A percentile compares a stretch with the other conserved stretches of the same genome.
These are phyloP conservation scores for Semaprochilodus insignis DNA, from an alignment of 2,797 vertebrate genomes.

Conservation along the genomic window DNA sequence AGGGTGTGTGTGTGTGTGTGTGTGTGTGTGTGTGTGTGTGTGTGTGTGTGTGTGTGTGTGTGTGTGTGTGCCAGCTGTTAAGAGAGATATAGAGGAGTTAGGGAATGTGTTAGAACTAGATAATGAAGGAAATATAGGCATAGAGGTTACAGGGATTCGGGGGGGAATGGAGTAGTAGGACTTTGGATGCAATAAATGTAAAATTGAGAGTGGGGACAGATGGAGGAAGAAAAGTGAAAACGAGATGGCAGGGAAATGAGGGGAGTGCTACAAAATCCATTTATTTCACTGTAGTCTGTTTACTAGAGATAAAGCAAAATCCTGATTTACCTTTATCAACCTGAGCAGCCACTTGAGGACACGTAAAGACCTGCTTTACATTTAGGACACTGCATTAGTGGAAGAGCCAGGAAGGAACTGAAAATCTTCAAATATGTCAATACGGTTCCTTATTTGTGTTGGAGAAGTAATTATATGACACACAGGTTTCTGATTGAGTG, in stretches of 20 bases:
- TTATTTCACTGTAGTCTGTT: conserved; percentile 20
- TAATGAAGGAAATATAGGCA: conserved; percentile 20
- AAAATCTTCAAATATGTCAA: conserved; percentile 16
- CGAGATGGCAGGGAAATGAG: not conserved
- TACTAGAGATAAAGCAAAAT: conserved; percentile 5
- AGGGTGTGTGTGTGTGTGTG: not conserved
- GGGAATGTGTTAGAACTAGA: conserved; percentile 18
- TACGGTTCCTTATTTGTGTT: not conserved
- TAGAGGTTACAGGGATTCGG: not conserved
- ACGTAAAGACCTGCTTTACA: not conserved
- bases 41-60: conserved; percentile 1
- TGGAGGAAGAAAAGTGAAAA: not conserved
- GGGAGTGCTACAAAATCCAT: not conserved
- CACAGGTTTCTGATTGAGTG: not conserved
- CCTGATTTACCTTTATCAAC: conserved; percentile 26
- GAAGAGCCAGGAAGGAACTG: not conserved
- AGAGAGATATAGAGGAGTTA: conserved; percentile 3
- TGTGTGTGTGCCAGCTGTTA: conserved; percentile 10
- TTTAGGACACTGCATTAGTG: not conserved
- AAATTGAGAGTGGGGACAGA: not conserved
- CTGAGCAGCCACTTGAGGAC: not conserved
- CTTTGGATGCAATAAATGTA: not conserved
- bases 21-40: not conserved
- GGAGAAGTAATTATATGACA: not conserved
- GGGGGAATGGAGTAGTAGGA: not conserved